Conservation (phyloP, 2,797 vertebrate genomes). For the Orientallactaga sibirica region DNA sequence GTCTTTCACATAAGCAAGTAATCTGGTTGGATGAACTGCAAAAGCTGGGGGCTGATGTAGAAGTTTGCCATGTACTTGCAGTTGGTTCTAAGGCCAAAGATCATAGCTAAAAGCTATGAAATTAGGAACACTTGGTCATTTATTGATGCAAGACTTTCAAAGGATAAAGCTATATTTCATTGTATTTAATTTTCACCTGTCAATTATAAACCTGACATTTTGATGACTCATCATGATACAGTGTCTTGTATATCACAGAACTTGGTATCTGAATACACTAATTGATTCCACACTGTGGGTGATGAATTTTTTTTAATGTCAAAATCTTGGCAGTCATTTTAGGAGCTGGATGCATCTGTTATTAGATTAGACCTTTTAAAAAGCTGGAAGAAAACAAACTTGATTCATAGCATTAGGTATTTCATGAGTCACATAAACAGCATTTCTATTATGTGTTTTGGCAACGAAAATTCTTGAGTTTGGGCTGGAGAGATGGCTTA, state of each 20-base stretch:
- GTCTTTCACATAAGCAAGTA: slow-evolving; percentile 96
- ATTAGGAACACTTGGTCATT: accelerated
- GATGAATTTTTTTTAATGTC: background rate
- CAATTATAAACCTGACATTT: slow-evolving; percentile 1
- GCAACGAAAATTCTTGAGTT: background rate
- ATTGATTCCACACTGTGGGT: background rate
- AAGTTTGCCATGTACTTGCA: slow-evolving; percentile 96
- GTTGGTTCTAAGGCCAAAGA: slow-evolving; percentile 91
- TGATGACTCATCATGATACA: background rate
- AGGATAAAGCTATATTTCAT: background rate
- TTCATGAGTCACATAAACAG: background rate
- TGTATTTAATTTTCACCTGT: background rate
- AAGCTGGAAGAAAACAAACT: no score
- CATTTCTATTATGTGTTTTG: background rate
- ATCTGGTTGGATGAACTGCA: slow-evolving; percentile 96
- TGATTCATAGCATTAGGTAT: background rate
- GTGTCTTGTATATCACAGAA: background rate
- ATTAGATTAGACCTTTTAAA: background rate
- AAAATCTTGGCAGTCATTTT: background rate
- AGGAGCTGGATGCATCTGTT: background rate
- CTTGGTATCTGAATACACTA: background rate
- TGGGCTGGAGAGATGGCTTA: no score
- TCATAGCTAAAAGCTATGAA: slow-evolving; percentile 79
- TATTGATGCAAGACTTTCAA: accelerated
- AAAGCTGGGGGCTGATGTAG: slow-evolving; percentile 93